Conservation (phyloP, 2,888 invertebrate species). For the Ephialtes manifestator region DNA sequence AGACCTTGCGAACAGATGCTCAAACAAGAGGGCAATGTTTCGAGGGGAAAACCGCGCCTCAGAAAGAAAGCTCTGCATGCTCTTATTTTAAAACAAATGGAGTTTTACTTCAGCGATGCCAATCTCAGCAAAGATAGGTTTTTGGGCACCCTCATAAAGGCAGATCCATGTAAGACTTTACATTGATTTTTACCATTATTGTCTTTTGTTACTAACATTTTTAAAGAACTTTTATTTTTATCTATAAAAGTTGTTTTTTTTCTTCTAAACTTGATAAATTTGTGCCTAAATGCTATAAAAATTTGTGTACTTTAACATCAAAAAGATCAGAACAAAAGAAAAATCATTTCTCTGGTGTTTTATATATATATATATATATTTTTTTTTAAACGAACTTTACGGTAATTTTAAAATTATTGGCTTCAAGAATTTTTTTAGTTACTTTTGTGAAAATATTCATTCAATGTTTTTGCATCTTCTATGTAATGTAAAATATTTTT, state of each 20-base stretch:
- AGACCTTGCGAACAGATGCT: slow-evolving; percentile 66
- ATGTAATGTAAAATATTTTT: no score
- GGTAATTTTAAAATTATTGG: no score
- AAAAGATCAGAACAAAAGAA: no score
- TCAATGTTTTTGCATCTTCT: no score
- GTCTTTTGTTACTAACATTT: neutral
- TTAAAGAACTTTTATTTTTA: no score
- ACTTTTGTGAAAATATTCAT: no score
- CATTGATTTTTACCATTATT: neutral
- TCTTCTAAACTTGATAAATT: neutral
- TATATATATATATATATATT: no score
- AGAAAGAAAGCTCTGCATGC: slow-evolving; percentile 92
- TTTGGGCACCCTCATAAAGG: slow-evolving; percentile 90
- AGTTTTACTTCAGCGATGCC: slow-evolving; percentile 98
- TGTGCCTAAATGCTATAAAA: no score
- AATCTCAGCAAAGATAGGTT: slow-evolving; percentile 96
- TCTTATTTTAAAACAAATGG: slow-evolving; percentile 94
- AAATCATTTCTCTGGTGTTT: no score
- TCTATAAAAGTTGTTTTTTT: neutral
- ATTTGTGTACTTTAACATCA: no score
- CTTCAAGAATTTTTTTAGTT: no score
- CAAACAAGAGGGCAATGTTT: slow-evolving; percentile 66
- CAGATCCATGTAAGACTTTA: slow-evolving; percentile 89
- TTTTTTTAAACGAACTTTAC: no score
- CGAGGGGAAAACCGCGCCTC: slow-evolving; percentile 88